Evolutionary conservation across 2,113 vertebrate genomes (phyloP).

Genomic region (Gymnorhina tibicen): DNA sequence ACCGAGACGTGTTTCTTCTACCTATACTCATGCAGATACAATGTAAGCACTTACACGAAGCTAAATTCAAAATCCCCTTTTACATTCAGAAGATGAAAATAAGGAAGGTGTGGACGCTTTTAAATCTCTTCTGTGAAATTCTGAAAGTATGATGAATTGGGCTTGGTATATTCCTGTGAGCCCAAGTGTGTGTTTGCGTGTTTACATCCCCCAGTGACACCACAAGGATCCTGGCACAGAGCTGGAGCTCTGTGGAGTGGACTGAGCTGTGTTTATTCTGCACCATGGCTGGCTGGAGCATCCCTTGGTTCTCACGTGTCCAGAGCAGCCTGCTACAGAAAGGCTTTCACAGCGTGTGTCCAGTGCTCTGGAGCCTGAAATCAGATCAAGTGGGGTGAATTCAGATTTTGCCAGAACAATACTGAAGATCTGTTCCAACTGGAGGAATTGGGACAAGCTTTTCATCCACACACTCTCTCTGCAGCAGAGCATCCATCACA

Average conservation of each 20-base stretch:
- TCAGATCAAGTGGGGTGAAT: neutral
- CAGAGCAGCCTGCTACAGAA: accelerated
- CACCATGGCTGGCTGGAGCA: no score
- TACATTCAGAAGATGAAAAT: neutral
- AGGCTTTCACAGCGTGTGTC: neutral
- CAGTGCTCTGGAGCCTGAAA: neutral
- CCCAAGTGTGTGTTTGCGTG: neutral
- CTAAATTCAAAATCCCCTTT: neutral
- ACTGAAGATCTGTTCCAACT: accelerated
- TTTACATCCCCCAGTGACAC: neutral
- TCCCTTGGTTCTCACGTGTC: neutral
- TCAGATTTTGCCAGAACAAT: neutral
- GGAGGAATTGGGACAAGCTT: neutral
- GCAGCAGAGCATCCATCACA: neutral
- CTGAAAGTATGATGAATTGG: neutral
- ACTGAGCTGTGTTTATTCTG: neutral
- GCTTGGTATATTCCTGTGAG: neutral
- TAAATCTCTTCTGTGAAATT: neutral
- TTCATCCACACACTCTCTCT: neutral
- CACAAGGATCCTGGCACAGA: neutral
- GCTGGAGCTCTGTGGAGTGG: neutral
- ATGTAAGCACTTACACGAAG: neutral
- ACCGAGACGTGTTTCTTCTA: neutral
- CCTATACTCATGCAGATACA: neutral
- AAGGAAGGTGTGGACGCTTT: neutral